Conservation (phyloP, 2,888 invertebrate species). For the Acleris laterana region DNA sequence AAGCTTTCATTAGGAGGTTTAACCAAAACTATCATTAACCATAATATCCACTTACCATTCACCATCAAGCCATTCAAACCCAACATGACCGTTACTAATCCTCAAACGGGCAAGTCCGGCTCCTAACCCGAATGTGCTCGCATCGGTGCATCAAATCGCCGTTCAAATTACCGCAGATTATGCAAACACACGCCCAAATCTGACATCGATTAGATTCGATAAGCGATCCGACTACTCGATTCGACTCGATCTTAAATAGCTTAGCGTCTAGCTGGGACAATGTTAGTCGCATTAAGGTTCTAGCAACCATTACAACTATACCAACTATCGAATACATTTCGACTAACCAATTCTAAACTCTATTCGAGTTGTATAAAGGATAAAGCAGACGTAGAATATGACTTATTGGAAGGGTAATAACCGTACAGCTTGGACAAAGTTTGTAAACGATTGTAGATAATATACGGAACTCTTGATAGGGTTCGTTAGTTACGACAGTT, state of each 20-base stretch:
- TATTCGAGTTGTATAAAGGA: constrained; percentile 49
- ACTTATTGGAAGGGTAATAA: constrained; percentile 50
- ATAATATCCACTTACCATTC: too few species aligned
- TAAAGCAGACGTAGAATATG: constrained; percentile 51
- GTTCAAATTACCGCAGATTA: constrained; percentile 12
- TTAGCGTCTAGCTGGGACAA: constrained; percentile 61
- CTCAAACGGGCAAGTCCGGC: neutral
- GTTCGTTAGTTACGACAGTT: constrained; percentile 31
- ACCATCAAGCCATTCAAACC: neutral
- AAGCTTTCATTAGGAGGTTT: too few species aligned
- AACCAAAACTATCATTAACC: too few species aligned
- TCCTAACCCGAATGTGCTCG: neutral
- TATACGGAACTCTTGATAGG: constrained; percentile 51
- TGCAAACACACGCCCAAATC: constrained; percentile 24
- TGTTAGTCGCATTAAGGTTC: constrained; percentile 63
- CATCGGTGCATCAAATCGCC: constrained; percentile 8
- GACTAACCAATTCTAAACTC: constrained; percentile 57
- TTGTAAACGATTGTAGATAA: constrained; percentile 66
- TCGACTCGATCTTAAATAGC: constrained; percentile 44
- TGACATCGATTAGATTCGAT: constrained; percentile 33
- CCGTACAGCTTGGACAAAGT: constrained; percentile 52
- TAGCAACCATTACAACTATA: constrained; percentile 34
- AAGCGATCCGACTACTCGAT: constrained; percentile 26
- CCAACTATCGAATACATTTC: constrained; percentile 15
- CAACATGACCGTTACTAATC: neutral